Evolutionary conservation across 2,888 invertebrate genomes (phyloP).

Genomic region (Pasiphila rectangulata): DNA sequence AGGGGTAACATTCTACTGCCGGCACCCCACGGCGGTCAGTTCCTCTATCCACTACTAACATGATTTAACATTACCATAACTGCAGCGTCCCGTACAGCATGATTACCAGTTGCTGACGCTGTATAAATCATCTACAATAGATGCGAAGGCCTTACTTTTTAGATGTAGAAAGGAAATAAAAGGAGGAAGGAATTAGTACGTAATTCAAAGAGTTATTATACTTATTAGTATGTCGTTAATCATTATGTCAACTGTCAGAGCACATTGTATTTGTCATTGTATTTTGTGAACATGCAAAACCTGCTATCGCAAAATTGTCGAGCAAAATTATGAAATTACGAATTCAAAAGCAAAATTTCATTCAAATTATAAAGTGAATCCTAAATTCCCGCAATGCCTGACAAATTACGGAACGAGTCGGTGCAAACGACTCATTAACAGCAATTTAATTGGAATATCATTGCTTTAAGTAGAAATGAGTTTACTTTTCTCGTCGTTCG

Average conservation of each 20-base stretch:
- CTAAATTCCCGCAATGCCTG: constrained; percentile 20
- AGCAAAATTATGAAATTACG: constrained; percentile 21
- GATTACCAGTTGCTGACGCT: too few relatives aligned
- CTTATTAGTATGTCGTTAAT: too few relatives aligned
- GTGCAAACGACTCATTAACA: constrained; percentile 21
- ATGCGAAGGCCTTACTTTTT: too few relatives aligned
- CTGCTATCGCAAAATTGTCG: constrained; percentile 4
- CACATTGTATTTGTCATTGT: not conserved
- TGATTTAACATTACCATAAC: too few relatives aligned
- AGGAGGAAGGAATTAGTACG: too few relatives aligned
- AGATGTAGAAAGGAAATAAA: too few relatives aligned
- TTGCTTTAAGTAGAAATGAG: not conserved
- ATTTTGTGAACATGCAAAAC: not conserved
- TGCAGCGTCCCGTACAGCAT: too few relatives aligned
- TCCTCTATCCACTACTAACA: too few relatives aligned
- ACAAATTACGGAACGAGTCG: constrained; percentile 23
- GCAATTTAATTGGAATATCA: constrained; percentile 5
- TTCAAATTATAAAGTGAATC: constrained; percentile 5
- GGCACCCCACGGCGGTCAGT: too few relatives aligned
- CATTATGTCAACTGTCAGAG: not conserved
- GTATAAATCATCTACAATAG: too few relatives aligned
- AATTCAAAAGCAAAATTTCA: constrained; percentile 9
- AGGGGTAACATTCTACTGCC: too few relatives aligned
- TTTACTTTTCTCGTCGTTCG: not conserved
- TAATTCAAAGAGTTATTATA: too few relatives aligned